Evolutionary conservation across 2,888 invertebrate species (phyloP), one percentile per base, ranked within the genome.

Genomic region (Drosophila kanekoi): DNA sequence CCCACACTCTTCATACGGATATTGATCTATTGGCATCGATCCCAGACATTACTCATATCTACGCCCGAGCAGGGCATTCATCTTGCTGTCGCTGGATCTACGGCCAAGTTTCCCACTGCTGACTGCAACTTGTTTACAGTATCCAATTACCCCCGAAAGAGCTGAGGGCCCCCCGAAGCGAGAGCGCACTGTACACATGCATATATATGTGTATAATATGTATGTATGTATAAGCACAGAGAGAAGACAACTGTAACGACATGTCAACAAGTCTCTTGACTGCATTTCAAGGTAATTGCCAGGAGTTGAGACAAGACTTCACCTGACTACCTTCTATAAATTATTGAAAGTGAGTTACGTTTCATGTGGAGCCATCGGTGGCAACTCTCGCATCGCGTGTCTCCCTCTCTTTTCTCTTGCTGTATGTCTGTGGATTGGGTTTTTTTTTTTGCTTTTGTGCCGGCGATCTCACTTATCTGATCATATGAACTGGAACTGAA

Each of bases 311-410:
- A 74, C 79, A 74, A 82, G 87, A 73, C 83, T 85, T 85, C 88
- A 87, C 88, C 81, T 85, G 85, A 85, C 85, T 85, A 71, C 87
- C 86, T 73, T 85, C 86, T 85, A 87, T 85, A 85, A 85, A 85
- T 85, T 85, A 87, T 82, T 78, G 85, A 79, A 79, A 81, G 79
- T 79, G 72, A 77, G 77, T 53, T 65, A 56, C 64, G 76, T 59
- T 72, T 28, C 76, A 62, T 62, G 72, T 76, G 74, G 71, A 66
- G 71, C 76, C 60, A 49, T 52, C 72, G 75, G 75, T 74, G 70
- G 70, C 69, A 73, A 72, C 74, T 75, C 72, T 81, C 76, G 64
- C 71, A 83, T 79, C 84, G 80, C 81, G 81, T 81, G 84, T 78
- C 78, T 75, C 18, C 45, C 59, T 45, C 65, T 51, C 23, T 40